A percentile compares a stretch with the other conserved stretches of the same genome.
Conservation (phyloP, 1,140 invertebrate genomes). For the Lordiphosa collinella region DNA sequence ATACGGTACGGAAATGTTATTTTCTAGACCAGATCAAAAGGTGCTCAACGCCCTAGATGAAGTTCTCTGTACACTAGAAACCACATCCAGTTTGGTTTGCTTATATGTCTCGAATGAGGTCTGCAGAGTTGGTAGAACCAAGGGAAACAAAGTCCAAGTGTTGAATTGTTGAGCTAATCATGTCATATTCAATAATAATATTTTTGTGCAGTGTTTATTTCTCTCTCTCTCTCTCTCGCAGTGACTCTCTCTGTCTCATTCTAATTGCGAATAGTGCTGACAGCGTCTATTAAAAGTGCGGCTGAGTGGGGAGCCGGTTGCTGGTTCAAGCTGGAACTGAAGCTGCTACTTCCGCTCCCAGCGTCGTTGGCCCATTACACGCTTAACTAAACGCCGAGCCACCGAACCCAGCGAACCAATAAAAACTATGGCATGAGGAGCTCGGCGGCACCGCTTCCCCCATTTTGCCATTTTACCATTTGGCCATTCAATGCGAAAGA, state of each 20-base stretch:
- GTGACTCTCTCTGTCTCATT: neutral
- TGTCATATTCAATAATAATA: too few species aligned
- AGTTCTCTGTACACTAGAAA: too few species aligned
- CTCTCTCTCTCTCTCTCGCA: neutral
- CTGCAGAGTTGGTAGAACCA: too few species aligned
- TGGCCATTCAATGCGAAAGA: neutral
- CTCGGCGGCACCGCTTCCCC: neutral
- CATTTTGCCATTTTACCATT: neutral
- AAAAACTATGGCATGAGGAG: constrained; percentile 20
- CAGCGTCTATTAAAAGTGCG: constrained; percentile 16
- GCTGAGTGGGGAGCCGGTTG: neutral
- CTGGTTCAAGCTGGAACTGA: constrained; percentile 5
- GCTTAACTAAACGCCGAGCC: constrained; percentile 58
- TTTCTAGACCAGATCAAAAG: too few species aligned
- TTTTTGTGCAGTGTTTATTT: too few species aligned
- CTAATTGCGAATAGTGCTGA: constrained; percentile 24
- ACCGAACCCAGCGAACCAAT: constrained; percentile 52
- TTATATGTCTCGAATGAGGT: too few species aligned
- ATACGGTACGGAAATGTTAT: too few species aligned
- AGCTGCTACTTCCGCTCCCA: constrained; percentile 46
- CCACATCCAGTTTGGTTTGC: too few species aligned
- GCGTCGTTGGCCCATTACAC: constrained; percentile 52
- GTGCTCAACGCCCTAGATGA: too few species aligned
- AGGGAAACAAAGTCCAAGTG: too few species aligned
- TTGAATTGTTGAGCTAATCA: too few species aligned